Evolutionary conservation across 2,888 invertebrate species (phyloP).

Genomic region (Hypomecis atomaria): DNA sequence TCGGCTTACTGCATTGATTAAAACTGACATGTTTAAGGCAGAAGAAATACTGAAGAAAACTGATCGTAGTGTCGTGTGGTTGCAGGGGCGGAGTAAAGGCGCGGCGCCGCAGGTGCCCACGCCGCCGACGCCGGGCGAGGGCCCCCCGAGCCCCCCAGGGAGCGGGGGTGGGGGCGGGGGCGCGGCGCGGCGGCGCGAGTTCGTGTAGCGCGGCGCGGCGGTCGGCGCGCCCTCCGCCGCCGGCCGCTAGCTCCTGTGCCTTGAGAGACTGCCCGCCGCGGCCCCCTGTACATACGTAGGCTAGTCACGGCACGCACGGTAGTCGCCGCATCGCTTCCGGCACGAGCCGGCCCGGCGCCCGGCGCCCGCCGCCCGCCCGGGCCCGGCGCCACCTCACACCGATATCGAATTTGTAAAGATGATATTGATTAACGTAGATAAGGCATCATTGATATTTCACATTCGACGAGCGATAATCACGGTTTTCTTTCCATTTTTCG

Average conservation of each 20-base stretch:
- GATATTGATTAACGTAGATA: slow-evolving; percentile 46
- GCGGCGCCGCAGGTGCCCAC: slow-evolving; percentile 70
- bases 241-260: slow-evolving; percentile 44
- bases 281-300: slow-evolving; percentile 8
- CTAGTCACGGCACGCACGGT: slow-evolving; percentile 27
- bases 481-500: slow-evolving; percentile 41
- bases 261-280: slow-evolving; percentile 28
- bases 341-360: slow-evolving; percentile 16
- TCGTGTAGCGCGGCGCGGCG: slow-evolving; percentile 56
- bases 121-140: slow-evolving; percentile 58
- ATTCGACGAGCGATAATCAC: slow-evolving; percentile 51
- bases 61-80: not conserved
- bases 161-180: slow-evolving; percentile 60
- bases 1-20: too few species aligned
- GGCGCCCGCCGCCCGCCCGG: slow-evolving; percentile 20
- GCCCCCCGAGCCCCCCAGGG: slow-evolving; percentile 37
- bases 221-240: slow-evolving; percentile 45
- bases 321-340: slow-evolving; percentile 39
- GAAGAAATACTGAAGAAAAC: too few species aligned
- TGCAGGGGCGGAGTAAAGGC: slow-evolving; percentile 73
- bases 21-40: too few species aligned
- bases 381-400: slow-evolving; percentile 8
- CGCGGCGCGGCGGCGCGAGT: slow-evolving; percentile 58
- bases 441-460: slow-evolving; percentile 45
- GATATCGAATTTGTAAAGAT: slow-evolving; percentile 50